A percentile compares a stretch with the other conserved stretches of the same genome.
These are phyloP conservation scores for Peucedramus taeniatus DNA, from an alignment of 2,113 vertebrate species.

Conservation along the genomic window DNA sequence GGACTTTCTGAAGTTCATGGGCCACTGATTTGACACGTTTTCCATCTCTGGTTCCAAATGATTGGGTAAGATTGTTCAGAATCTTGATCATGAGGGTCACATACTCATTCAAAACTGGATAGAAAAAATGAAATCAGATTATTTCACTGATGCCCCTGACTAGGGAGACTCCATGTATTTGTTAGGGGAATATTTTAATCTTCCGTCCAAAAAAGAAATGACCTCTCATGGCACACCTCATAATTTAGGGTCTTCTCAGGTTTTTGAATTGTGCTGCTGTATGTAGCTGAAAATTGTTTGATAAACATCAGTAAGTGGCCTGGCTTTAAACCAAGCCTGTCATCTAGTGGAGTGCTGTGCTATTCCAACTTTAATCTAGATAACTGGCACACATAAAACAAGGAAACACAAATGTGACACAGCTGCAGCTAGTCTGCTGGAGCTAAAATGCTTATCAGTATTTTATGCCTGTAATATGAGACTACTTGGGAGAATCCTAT, in stretches of 20 bases:
- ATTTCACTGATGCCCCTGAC: neutral
- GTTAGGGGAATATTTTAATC: neutral
- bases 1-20: neutral
- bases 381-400: slow-evolving; percentile 67
- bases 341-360: slow-evolving; percentile 67
- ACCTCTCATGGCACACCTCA: neutral
- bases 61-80: neutral
- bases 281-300: slow-evolving; percentile 52
- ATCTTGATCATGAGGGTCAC: neutral
- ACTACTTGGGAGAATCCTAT: slow-evolving; percentile 53
- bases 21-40: neutral
- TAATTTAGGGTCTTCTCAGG: slow-evolving; percentile 34
- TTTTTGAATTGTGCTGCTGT: slow-evolving; percentile 64
- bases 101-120: neutral
- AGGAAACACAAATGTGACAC: slow-evolving; percentile 69
- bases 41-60: neutral
- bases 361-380: slow-evolving; percentile 70
- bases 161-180: neutral
- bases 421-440: slow-evolving; percentile 58
- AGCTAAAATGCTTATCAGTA: slow-evolving; percentile 70
- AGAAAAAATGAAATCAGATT: neutral
- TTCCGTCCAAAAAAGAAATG: neutral
- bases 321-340: slow-evolving; percentile 74
- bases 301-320: slow-evolving; percentile 62
- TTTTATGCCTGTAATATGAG: slow-evolving; percentile 68